Evolutionary conservation across 1,140 invertebrate genomes (phyloP).

Genomic region (Anadara kagoshimensis): DNA sequence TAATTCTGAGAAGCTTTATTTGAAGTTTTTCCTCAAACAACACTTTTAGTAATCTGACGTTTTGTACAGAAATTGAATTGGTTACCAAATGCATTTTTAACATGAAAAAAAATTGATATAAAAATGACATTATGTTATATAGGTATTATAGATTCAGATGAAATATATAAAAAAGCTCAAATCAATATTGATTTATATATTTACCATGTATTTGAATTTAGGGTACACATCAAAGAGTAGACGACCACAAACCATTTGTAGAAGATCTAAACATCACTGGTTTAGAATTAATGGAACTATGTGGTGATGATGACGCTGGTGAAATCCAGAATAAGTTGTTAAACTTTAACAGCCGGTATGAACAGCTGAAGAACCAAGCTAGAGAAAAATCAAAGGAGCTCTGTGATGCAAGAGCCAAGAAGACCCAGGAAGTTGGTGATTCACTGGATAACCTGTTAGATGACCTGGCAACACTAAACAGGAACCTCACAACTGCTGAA

Average conservation of each 20-base stretch:
- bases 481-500: constrained; percentile 89
- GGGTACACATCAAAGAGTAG: constrained; percentile 89
- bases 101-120: too few species aligned
- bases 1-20: too few species aligned
- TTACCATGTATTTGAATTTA: too few species aligned
- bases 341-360: constrained; percentile 90
- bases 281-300: constrained; percentile 89
- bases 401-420: constrained; percentile 87
- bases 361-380: constrained; percentile 86
- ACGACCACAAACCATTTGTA: constrained; percentile 95
- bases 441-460: constrained; percentile 96
- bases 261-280: constrained; percentile 97
- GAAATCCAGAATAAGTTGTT: constrained; percentile 93
- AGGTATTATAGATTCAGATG: too few species aligned
- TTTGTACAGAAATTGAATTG: too few species aligned
- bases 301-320: constrained; percentile 91
- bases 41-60: too few species aligned
- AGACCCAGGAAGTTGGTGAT: constrained; percentile 83
- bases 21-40: too few species aligned
- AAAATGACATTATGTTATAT: too few species aligned
- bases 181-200: too few species aligned
- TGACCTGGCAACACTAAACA: constrained; percentile 80
- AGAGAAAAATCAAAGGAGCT: constrained; percentile 86
- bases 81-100: too few species aligned
- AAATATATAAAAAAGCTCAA: too few species aligned